Percentiles rank a stretch among this genome's conserved stretches.
These are phyloP conservation scores for Erpobdella octoculata DNA, from an alignment of 2,888 invertebrate species.

Conservation along the genomic window DNA sequence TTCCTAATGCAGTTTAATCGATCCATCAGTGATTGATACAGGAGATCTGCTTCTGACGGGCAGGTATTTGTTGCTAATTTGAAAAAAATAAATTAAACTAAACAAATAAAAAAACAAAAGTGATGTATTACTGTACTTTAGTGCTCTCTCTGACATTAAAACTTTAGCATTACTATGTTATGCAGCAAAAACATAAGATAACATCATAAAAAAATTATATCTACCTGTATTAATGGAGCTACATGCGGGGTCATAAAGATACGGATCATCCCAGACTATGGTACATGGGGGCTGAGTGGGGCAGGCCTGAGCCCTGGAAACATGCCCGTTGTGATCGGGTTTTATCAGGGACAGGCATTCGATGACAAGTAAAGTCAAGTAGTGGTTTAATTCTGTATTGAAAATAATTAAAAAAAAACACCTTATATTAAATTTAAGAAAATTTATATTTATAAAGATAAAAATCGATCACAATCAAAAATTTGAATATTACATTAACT, in stretches of 20 bases:
- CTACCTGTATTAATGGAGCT: not conserved
- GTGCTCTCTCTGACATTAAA: not conserved
- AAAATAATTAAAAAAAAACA: too few relatives aligned
- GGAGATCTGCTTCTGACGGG: not conserved
- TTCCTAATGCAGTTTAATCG: not conserved
- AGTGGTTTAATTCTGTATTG: conserved; percentile 2
- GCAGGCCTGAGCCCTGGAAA: not conserved
- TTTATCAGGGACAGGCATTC: not conserved
- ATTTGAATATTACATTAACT: not conserved
- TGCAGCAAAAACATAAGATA: not conserved
- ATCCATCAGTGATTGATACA: not conserved
- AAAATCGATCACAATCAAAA: not conserved
- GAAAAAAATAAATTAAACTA: too few relatives aligned
- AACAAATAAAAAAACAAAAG: not conserved
- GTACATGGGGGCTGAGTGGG: not conserved
- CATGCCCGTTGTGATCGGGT: not conserved
- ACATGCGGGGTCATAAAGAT: not conserved
- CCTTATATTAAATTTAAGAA: too few relatives aligned
- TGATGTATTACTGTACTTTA: not conserved
- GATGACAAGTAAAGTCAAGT: not conserved
- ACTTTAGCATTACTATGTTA: not conserved
- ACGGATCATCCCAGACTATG: conserved; percentile 1
- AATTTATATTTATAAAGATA: not conserved
- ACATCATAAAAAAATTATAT: not conserved
- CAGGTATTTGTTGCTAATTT: conserved; percentile 15